Evolutionary conservation across 2,888 invertebrate genomes (phyloP).

Genomic region (Leptinotarsa tumamoca): DNA sequence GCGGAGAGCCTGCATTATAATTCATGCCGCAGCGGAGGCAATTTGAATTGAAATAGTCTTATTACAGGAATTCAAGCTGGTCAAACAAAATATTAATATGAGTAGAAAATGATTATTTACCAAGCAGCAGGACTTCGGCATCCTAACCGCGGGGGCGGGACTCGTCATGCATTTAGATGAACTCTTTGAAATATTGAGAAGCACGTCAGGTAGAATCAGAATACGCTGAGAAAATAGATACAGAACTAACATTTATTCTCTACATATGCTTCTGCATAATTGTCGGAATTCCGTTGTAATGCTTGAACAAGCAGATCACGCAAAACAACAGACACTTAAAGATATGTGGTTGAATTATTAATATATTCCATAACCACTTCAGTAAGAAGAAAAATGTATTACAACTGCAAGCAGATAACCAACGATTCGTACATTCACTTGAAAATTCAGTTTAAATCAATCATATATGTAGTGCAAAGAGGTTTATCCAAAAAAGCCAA

Average conservation of each 20-base stretch:
- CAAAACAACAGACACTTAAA: neutral
- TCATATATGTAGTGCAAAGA: too few relatives aligned
- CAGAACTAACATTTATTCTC: neutral
- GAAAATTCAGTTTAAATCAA: too few relatives aligned
- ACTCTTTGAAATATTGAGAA: constrained; percentile 61
- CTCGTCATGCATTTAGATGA: constrained; percentile 61
- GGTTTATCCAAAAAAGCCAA: too few relatives aligned
- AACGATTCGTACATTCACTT: too few relatives aligned
- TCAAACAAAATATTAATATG: constrained; percentile 63
- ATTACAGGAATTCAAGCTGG: constrained; percentile 58
- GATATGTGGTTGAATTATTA: neutral
- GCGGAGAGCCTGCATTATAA: constrained; percentile 22
- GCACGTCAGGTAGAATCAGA: constrained; percentile 49
- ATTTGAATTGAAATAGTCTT: constrained; percentile 61
- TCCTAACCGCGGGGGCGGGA: constrained; percentile 47
- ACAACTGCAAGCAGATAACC: too few relatives aligned
- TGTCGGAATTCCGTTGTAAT: neutral
- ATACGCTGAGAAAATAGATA: neutral
- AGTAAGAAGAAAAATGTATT: too few relatives aligned
- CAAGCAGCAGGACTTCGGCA: constrained; percentile 58
- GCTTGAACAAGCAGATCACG: neutral
- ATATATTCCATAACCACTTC: neutral
- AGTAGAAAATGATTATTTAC: constrained; percentile 64
- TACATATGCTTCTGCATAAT: constrained; percentile 3
- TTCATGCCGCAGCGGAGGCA: constrained; percentile 39